Conservation (phyloP, 1,140 invertebrate genomes). For the Cherax destructor region DNA sequence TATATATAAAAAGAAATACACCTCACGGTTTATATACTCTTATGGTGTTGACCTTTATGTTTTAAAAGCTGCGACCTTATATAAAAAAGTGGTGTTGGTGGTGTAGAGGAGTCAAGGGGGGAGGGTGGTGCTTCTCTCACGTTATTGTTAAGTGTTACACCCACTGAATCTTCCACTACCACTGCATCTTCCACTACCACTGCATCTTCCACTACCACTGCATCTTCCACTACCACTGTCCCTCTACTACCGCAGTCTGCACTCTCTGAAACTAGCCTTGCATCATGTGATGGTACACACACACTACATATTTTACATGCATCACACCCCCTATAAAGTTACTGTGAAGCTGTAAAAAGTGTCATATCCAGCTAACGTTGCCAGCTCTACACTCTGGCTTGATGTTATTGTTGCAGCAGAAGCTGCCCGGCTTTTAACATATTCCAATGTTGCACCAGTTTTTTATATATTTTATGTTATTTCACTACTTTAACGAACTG, state of each 20-base stretch:
- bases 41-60: no score
- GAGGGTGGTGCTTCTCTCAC: no score
- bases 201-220: no score
- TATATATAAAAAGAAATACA: no score
- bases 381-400: not conserved
- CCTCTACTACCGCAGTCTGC: not conserved
- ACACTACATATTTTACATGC: not conserved
- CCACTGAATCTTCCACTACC: no score
- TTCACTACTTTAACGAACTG: not conserved
- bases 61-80: no score
- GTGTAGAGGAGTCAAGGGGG: no score
- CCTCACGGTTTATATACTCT: no score
- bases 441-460: not conserved
- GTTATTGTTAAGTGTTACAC: no score
- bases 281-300: not conserved
- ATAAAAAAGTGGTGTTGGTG: no score
- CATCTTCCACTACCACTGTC: not conserved
- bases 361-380: not conserved
- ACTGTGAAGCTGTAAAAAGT: not conserved
- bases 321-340: not conserved
- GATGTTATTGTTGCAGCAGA: not conserved
- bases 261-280: not conserved
- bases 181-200: no score
- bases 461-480: not conserved
- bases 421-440: conserved; percentile 4